Evolutionary conservation across 2,888 invertebrate species (phyloP).

Genomic region (Trilocha varians): DNA sequence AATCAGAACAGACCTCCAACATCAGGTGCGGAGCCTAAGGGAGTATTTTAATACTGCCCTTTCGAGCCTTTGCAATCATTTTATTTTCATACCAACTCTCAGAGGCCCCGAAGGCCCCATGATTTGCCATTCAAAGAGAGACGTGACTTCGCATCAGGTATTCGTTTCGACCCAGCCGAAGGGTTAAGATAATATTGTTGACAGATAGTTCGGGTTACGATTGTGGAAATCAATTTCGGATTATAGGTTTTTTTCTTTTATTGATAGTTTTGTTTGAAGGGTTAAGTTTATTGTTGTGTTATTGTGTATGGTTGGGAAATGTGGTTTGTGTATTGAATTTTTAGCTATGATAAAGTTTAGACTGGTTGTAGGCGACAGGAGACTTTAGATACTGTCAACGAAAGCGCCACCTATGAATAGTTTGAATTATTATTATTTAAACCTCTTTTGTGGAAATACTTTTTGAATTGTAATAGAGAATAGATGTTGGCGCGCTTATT

Average conservation of each 20-base stretch:
- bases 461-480: no score
- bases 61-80: conserved; percentile 63
- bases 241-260: conserved; percentile 12
- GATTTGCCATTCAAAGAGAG: conserved; percentile 68
- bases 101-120: conserved; percentile 63
- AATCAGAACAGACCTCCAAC: conserved; percentile 55
- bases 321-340: no score
- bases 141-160: conserved; percentile 60
- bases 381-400: no score
- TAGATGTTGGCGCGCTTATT: no score
- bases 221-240: conserved; percentile 43
- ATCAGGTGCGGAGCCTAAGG: conserved; percentile 62
- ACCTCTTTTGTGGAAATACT: no score
- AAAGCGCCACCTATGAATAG: no score
- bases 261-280: conserved; percentile 1
- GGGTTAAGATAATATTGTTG: conserved; percentile 61
- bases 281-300: background rate
- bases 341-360: no score
- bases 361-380: no score
- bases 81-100: conserved; percentile 68
- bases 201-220: conserved; percentile 48
- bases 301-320: conserved; percentile 4
- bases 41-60: conserved; percentile 65
- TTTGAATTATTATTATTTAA: no score
- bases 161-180: conserved; percentile 36